Evolutionary conservation across 1,140 invertebrate species (phyloP).

Genomic region (Drosophila obscura): DNA sequence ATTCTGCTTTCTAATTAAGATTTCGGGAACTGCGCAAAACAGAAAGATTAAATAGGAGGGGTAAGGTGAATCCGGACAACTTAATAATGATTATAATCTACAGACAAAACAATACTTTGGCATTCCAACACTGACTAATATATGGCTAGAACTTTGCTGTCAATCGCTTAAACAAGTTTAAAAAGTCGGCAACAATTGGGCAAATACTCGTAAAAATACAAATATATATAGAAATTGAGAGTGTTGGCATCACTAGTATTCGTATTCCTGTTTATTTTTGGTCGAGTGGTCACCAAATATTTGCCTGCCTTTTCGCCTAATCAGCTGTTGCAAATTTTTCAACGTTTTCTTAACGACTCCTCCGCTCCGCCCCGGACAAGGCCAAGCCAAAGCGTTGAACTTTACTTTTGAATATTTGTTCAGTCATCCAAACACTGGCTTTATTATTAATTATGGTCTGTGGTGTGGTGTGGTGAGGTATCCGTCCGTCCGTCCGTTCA

Average conservation of each 20-base stretch:
- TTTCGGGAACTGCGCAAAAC: constrained; percentile 42
- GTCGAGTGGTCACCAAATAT: constrained; percentile 41
- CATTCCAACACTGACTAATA: constrained; percentile 35
- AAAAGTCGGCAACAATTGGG: constrained; percentile 25
- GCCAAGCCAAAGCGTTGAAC: constrained; percentile 51
- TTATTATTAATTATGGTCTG: constrained; percentile 35
- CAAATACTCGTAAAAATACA: constrained; percentile 10
- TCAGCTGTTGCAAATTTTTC: constrained; percentile 47
- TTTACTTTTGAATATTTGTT: constrained; percentile 40
- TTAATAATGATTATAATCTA: constrained; percentile 23
- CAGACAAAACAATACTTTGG: constrained; percentile 4
- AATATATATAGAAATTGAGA: constrained; percentile 30
- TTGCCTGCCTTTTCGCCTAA: constrained; percentile 14
- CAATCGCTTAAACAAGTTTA: constrained; percentile 20
- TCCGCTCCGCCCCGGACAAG: constrained; percentile 32
- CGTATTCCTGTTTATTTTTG: constrained; percentile 14
- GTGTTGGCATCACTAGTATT: not conserved
- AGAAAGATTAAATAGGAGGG: constrained; percentile 4
- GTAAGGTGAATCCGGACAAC: not conserved
- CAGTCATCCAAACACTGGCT: constrained; percentile 39
- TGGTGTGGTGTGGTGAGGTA: no score
- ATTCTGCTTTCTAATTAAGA: constrained; percentile 34
- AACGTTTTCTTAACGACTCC: constrained; percentile 29
- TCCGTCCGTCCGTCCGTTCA: not conserved
- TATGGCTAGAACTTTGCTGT: constrained; percentile 8